Percentiles rank a stretch among this genome's conserved stretches.
Evolutionary conservation across 2,888 invertebrate genomes (phyloP).

Genomic region (Drosophila incognita): DNA sequence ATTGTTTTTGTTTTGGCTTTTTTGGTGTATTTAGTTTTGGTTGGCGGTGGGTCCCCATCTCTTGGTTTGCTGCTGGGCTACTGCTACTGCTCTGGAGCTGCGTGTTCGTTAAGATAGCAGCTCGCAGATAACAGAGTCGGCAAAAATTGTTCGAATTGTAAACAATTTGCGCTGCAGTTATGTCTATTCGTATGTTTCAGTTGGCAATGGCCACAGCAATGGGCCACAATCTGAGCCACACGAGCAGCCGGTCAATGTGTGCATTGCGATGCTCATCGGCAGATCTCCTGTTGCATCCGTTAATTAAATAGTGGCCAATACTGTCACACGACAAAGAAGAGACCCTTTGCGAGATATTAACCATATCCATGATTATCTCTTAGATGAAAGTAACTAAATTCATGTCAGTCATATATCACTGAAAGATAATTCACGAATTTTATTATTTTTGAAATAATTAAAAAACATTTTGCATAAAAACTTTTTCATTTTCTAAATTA

Average conservation of each 20-base stretch:
- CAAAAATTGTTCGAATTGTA: slow-evolving; percentile 71
- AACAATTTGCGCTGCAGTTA: slow-evolving; percentile 69
- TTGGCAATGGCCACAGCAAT: slow-evolving; percentile 27
- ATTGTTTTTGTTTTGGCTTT: not conserved
- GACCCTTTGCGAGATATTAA: not conserved
- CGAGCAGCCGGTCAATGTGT: not conserved
- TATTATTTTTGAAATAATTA: not conserved
- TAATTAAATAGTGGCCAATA: not conserved
- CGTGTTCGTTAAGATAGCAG: slow-evolving; percentile 71
- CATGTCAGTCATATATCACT: not conserved
- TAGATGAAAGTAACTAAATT: too few relatives aligned
- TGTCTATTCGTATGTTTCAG: slow-evolving; percentile 17
- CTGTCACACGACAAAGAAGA: not conserved
- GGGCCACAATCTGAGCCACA: not conserved
- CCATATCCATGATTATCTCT: not conserved
- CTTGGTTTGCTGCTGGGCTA: slow-evolving; percentile 7
- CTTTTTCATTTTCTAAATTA: not conserved
- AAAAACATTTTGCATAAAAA: too few relatives aligned
- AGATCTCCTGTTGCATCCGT: not conserved
- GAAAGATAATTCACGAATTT: not conserved
- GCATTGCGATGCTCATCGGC: not conserved
- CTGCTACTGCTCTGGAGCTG: slow-evolving; percentile 50
- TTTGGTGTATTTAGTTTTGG: not conserved
- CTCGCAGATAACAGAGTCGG: slow-evolving; percentile 63
- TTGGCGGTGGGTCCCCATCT: slow-evolving; percentile 27